Evolutionary conservation across 2,888 invertebrate species (phyloP), one percentile per base, ranked within the genome.

Genomic region (Dicranocentrus wangi): DNA sequence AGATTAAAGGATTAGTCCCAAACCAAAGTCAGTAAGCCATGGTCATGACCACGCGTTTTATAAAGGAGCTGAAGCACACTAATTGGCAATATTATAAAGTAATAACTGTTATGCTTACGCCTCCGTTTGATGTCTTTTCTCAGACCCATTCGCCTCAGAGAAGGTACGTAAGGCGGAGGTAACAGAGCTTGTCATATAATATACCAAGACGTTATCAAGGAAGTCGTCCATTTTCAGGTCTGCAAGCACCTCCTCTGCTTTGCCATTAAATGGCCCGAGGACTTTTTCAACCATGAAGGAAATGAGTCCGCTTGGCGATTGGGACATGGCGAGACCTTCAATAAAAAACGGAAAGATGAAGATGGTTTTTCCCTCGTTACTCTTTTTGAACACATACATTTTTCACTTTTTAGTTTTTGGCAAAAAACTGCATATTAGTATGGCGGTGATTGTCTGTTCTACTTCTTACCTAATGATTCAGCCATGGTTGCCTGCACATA

Each of bases 401-500:
- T 19, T 17, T 17, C 19, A 17, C 28, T 55, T 55, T 55, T 21
- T 3, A 10, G n/a, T 23, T 27, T 60, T 13, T 21, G 55, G 13
- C 51, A 51, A 55, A 23, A 10, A 25, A 21, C 2, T 55, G 55
- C 55, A 23, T 55, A 32, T 32, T 3, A 32, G 32, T 32, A n/a
- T n/a, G n/a, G n/a, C n/a, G n/a, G n/a, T n/a, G 25, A 63, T 21
- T 19, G 1, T 47, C 8, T 51, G 51, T 47, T 53, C 53, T 68
- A 17, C 47, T 58, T 60, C 23, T 88, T 87, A 93, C 95, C 96
- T 84, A 95, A 90, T 0, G 96, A 95, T 87, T 97, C 96, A 13
- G 96, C 96, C 88, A 95, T 96, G 0, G 95, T 95, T 0, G 94
- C 92, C 88, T 97, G 96, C 5, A 96, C 86, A 87, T 96, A 95